Conservation (phyloP, 2,888 invertebrate genomes). For the Minunthozetes semirufus region DNA sequence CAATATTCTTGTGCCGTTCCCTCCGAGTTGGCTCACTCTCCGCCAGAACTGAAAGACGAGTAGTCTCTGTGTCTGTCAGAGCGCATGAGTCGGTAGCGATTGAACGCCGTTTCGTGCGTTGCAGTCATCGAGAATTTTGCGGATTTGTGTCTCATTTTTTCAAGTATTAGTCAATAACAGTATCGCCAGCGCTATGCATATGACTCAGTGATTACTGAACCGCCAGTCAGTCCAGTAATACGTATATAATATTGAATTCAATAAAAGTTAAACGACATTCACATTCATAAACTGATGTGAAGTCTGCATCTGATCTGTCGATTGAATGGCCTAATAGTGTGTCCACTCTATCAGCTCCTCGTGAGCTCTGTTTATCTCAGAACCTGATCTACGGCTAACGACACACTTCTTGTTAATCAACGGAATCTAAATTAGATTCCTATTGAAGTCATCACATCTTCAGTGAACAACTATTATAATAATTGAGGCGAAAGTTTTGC, state of each 20-base stretch:
- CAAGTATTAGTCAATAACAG: slow-evolving; percentile 22
- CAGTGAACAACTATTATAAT: too few relatives aligned
- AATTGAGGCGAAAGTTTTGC: too few relatives aligned
- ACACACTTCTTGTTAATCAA: too few relatives aligned
- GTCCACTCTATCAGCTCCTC: background rate
- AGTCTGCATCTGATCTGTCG: background rate
- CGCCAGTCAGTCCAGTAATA: background rate
- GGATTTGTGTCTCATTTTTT: slow-evolving; percentile 32
- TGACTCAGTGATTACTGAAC: slow-evolving; percentile 24
- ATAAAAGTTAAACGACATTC: slow-evolving; percentile 5
- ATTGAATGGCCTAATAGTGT: slow-evolving; percentile 17
- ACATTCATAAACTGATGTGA: background rate
- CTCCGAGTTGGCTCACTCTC: background rate
- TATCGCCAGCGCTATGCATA: slow-evolving; percentile 18
- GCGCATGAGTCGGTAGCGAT: slow-evolving; percentile 2
- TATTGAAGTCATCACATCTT: too few relatives aligned
- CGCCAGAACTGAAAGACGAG: slow-evolving; percentile 6
- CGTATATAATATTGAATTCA: background rate
- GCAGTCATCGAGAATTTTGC: slow-evolving; percentile 21
- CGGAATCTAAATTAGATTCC: too few relatives aligned
- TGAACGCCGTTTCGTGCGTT: slow-evolving; percentile 2
- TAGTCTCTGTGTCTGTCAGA: background rate
- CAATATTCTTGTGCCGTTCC: background rate
- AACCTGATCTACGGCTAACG: too few relatives aligned
- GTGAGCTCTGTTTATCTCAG: too few relatives aligned